Conservation (phyloP, 2,113 vertebrate genomes). For the Puntigrus tetrazona region DNA sequence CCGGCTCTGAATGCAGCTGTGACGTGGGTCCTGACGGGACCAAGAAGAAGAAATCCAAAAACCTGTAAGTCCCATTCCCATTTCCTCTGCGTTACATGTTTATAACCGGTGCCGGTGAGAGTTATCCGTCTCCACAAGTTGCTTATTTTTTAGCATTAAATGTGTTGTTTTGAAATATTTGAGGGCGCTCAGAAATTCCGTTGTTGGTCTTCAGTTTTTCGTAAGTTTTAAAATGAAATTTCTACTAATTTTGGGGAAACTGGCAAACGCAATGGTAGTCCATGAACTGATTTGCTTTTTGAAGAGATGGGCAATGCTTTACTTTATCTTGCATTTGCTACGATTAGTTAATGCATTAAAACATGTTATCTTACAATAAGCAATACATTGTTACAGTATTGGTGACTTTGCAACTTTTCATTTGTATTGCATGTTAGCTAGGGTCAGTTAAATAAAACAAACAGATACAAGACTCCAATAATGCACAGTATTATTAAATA, state of each 20-base stretch:
- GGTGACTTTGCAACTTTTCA: neutral
- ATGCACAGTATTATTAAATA: neutral
- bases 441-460: neutral
- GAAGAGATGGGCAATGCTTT: neutral
- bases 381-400: neutral
- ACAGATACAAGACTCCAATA: neutral
- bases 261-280: neutral
- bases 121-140: neutral
- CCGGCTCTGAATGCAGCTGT: slow-evolving; percentile 78
- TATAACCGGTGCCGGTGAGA: neutral
- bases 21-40: slow-evolving; percentile 76
- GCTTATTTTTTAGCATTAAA: neutral
- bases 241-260: neutral
- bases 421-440: neutral
- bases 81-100: neutral
- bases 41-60: slow-evolving; percentile 89
- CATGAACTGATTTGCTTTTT: neutral
- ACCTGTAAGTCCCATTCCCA: slow-evolving; percentile 81
- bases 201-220: neutral
- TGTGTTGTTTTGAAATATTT: neutral
- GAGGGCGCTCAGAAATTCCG: neutral
- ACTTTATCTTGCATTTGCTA: neutral
- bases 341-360: neutral
- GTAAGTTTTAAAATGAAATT: neutral
- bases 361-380: neutral